These are phyloP conservation scores for Homalodisca vitripennis DNA, from an alignment of 1,140 invertebrate genomes.

Conservation along the genomic window DNA sequence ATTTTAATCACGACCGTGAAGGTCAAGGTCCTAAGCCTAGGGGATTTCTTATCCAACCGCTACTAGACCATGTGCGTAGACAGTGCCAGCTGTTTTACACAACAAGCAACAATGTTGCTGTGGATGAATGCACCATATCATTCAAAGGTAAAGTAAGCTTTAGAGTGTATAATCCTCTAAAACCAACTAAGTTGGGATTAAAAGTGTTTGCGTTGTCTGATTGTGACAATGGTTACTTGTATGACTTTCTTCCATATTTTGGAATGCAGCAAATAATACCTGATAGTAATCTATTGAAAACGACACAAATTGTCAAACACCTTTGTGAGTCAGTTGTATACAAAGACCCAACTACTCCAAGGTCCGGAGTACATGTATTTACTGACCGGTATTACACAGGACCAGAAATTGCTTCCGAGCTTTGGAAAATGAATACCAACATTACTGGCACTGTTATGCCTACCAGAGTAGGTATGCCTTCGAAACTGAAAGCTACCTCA, in stretches of 20 bases:
- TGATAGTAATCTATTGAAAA: neutral
- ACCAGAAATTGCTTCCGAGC: neutral
- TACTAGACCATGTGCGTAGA: neutral
- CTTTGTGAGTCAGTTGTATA: neutral
- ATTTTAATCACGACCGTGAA: neutral
- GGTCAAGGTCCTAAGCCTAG: neutral
- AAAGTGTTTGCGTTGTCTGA: conserved; percentile 6
- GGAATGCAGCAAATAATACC: neutral
- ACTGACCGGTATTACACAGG: neutral
- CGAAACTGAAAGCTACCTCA: neutral
- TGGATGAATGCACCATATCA: conserved; percentile 30
- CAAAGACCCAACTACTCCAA: neutral
- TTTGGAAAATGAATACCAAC: neutral
- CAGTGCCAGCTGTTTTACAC: neutral
- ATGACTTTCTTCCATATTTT: conserved; percentile 16
- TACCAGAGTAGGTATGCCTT: neutral
- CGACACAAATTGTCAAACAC: neutral
- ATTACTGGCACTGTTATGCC: conserved; percentile 3
- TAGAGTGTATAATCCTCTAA: neutral
- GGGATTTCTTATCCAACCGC: neutral
- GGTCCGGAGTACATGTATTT: neutral
- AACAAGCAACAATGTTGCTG: neutral
- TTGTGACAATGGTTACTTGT: neutral
- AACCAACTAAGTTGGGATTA: conserved; percentile 18
- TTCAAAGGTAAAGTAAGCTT: conserved; percentile 10